phyloP scores from a whole-genome alignment of 1,140 invertebrate species.

The Drosophila virilis region DNA sequence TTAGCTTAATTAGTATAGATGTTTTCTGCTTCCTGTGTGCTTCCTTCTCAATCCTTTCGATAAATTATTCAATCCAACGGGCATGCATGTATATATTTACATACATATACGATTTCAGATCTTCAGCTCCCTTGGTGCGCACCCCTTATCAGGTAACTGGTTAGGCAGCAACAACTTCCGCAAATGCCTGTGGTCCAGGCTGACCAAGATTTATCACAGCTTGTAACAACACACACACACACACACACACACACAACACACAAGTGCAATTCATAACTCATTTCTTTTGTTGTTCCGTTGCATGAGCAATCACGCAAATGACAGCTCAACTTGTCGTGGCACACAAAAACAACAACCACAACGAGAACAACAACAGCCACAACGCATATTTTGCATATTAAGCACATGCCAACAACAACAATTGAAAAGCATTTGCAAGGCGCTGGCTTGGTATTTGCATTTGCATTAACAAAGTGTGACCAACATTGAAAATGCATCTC shows the following conservation, averaged over 20 bases:
- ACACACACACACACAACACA: neutral
- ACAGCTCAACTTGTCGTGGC: conserved; percentile 46
- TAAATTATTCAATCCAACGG: neutral
- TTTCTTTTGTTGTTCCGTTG: conserved; percentile 47
- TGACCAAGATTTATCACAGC: conserved; percentile 59
- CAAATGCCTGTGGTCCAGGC: conserved; percentile 44
- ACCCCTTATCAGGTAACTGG: conserved; percentile 34
- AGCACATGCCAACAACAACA: conserved; percentile 49
- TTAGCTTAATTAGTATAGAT: too few relatives aligned
- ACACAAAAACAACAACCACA: conserved; percentile 13
- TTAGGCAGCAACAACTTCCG: conserved; percentile 59
- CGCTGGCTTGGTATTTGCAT: conserved; percentile 50
- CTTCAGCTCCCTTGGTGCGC: conserved; percentile 15
- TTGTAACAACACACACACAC: conserved; percentile 20
- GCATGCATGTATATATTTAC: neutral
- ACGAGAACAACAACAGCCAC: conserved; percentile 8
- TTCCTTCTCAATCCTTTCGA: neutral
- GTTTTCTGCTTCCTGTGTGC: too few relatives aligned
- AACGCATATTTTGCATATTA: conserved; percentile 66
- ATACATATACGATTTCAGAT: conserved; percentile 17
- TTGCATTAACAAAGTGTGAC: conserved; percentile 49
- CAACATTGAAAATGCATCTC: conserved; percentile 40
- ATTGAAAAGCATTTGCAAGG: conserved; percentile 26
- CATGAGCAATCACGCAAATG: conserved; percentile 39
- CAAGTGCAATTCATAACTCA: conserved; percentile 42